A percentile compares a stretch with the other conserved stretches of the same genome.
phyloP scores from a whole-genome alignment of 2,113 vertebrate species.

The Peromyscus maniculatus region DNA sequence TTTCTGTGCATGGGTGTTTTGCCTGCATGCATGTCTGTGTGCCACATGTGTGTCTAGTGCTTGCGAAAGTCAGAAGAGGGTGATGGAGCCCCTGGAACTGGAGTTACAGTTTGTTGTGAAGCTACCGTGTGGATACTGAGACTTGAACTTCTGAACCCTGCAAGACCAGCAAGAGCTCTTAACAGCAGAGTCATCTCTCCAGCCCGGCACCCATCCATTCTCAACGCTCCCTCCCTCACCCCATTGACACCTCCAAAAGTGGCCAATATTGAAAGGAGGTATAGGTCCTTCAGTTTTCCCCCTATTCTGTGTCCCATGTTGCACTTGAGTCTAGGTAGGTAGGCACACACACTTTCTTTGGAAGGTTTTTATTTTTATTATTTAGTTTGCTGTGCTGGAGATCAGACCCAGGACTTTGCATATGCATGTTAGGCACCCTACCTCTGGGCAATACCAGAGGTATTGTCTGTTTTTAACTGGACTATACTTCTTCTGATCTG shows the following conservation, averaged over 20 bases:
- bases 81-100: not conserved
- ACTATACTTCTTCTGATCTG: not conserved
- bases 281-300: not conserved
- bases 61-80: not conserved
- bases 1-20: too few relatives aligned
- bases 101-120: not conserved
- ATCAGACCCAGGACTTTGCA: not conserved
- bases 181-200: not conserved
- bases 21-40: not conserved
- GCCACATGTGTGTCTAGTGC: not conserved
- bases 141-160: not conserved
- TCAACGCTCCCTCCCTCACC: not conserved
- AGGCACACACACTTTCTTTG: not conserved
- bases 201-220: not conserved
- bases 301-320: accelerated
- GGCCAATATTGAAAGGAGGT: not conserved
- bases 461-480: not conserved
- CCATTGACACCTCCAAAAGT: not conserved
- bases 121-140: not conserved
- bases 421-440: not conserved
- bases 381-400: not conserved
- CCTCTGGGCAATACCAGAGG: not conserved
- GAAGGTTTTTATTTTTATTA: not conserved
- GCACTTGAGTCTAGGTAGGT: not conserved
- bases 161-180: not conserved